Evolutionary conservation across 2,888 invertebrate genomes (phyloP), one percentile per base, ranked within the genome.

Genomic region (Leistus spinibarbis): DNA sequence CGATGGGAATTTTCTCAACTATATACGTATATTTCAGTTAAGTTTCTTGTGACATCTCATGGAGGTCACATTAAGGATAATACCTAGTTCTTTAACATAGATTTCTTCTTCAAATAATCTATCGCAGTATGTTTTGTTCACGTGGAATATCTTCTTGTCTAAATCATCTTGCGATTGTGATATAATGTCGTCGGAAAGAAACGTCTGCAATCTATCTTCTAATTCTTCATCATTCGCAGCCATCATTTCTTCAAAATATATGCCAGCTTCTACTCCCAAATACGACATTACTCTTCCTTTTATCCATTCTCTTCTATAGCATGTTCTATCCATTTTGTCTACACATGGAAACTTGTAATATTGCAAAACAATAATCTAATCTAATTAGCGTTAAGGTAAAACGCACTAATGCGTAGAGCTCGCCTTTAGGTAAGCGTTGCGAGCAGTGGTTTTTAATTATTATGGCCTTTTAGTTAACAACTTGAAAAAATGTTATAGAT

Each of bases 31-130:
- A 16, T 40, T 40, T 4, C 3, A 2, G 16, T 17, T 60, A 20
- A 60, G 54, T 3, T 54, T 54, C 17, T n/a, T n/a, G n/a, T n/a
- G n/a, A 60, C 17, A 60, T 20, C n/a, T 5, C 17, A 17, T 1
- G 10, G 20, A 1, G 4, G n/a, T 22, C 17, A 57, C 2, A 23
- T 27, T 24, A 87, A 86, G 63, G 86, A 78, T 81, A 88, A 89
- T 86, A 94, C 93, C 91, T 88, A 92, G 90, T 86, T 94, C 92
- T 79, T 90, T 87, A 54, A 91, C 88, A 2, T 91, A 88, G 76
- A 93, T 90, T 84, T 94, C 93, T 81, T 92, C 92, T 81, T 94
- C 93, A 17, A 92, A 88, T 7, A 93, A 85, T 82, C 91, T 92
- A 80, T 92, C 93, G 68, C 90, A 90, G 79, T 91, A 90, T 0